phyloP scores from a whole-genome alignment of 2,797 vertebrate genomes.

The Fistularia commersonii region DNA sequence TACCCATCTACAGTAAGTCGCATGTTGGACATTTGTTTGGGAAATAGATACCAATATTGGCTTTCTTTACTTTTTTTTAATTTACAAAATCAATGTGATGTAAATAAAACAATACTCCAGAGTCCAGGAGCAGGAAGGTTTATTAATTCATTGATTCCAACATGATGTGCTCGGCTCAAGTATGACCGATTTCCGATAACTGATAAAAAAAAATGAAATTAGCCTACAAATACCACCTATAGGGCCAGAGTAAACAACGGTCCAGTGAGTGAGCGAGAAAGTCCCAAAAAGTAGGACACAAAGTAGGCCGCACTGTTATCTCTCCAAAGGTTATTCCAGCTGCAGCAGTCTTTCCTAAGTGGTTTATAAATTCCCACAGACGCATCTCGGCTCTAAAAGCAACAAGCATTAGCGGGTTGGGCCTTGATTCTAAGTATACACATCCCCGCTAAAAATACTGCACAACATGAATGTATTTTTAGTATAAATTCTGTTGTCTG shows the following conservation, averaged over 20 bases:
- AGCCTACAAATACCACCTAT: conserved; percentile 18
- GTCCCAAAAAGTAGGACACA: conserved; percentile 59
- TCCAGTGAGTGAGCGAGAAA: conserved; percentile 27
- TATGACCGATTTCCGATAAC: not conserved
- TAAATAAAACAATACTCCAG: no score
- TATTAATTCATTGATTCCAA: no score
- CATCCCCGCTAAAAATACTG: not conserved
- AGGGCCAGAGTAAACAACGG: conserved; percentile 45
- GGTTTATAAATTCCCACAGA: conserved; percentile 61
- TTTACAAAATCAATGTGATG: no score
- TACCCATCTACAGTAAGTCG: no score
- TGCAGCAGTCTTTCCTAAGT: conserved; percentile 51
- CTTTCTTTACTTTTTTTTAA: no score
- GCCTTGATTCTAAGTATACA: conserved; percentile 19
- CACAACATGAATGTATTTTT: conserved; percentile 38
- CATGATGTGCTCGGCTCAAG: not conserved
- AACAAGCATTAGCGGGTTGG: conserved; percentile 8
- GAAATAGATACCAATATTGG: no score
- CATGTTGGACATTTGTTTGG: no score
- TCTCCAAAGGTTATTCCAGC: conserved; percentile 55
- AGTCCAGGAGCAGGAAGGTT: no score
- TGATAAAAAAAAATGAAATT: conserved; percentile 2
- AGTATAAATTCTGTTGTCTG: conserved; percentile 46
- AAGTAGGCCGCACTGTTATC: conserved; percentile 62
- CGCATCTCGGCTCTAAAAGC: conserved; percentile 38